Conservation (phyloP, 2,797 vertebrate genomes). For the Ambastaia sidthimunki region DNA sequence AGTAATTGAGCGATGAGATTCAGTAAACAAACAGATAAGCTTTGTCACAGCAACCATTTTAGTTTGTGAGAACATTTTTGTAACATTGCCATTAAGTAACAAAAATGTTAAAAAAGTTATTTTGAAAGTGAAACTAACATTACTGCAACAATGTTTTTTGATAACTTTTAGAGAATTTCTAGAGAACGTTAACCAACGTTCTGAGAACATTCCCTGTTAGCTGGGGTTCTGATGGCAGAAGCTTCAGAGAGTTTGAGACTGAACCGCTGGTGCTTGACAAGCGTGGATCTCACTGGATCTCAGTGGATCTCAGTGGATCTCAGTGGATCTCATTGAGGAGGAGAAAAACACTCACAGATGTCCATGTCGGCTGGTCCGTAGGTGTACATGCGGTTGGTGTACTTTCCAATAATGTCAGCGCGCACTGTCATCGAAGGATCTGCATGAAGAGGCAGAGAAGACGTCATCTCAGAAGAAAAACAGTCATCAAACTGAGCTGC, state of each 20-base stretch:
- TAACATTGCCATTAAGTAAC: too few relatives aligned
- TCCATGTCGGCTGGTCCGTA: slow-evolving; percentile 65
- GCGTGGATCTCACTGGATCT: background rate
- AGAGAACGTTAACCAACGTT: too few relatives aligned
- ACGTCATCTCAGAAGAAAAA: background rate
- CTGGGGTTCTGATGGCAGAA: too few relatives aligned
- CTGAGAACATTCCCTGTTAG: too few relatives aligned
- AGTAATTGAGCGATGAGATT: background rate
- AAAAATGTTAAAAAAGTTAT: too few relatives aligned
- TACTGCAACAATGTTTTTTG: too few relatives aligned
- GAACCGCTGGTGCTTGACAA: background rate
- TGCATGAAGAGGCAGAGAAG: slow-evolving; percentile 46
- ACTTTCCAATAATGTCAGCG: slow-evolving; percentile 65
- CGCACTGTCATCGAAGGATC: slow-evolving; percentile 71
- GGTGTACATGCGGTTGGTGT: slow-evolving; percentile 55
- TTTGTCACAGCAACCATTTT: too few relatives aligned
- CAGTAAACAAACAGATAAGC: slow-evolving; percentile 2
- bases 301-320: slow-evolving; percentile 22
- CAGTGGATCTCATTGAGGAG: slow-evolving; percentile 36
- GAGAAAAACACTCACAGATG: slow-evolving; percentile 65
- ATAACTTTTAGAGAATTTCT: too few relatives aligned
- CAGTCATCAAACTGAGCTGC: too few relatives aligned
- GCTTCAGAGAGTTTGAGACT: background rate
- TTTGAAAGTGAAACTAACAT: too few relatives aligned
- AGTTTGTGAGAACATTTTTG: too few relatives aligned